phyloP scores from a whole-genome alignment of 1,140 invertebrate genomes.

The Drosophila neocordata region DNA sequence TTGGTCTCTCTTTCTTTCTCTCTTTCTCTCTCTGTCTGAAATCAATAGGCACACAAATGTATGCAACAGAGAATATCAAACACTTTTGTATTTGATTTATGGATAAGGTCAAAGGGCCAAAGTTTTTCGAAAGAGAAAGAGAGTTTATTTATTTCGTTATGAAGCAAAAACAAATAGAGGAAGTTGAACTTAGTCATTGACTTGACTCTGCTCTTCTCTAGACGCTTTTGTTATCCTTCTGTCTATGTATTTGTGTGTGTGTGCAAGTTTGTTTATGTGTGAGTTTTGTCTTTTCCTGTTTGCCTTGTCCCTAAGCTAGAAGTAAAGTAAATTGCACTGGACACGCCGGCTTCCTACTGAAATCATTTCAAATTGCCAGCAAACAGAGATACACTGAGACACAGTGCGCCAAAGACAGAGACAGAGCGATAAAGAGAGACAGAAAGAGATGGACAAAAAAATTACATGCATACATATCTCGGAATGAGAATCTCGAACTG shows the following conservation, averaged over 20 bases:
- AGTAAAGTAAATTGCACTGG: constrained; percentile 56
- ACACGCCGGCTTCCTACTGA: constrained; percentile 57
- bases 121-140: constrained; percentile 8
- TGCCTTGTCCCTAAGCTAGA: constrained; percentile 34
- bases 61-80: constrained; percentile 28
- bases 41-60: constrained; percentile 33
- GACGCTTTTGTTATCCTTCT: background rate
- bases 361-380: constrained; percentile 57
- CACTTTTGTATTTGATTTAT: constrained; percentile 15
- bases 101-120: constrained; percentile 15
- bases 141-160: constrained; percentile 12
- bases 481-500: constrained; percentile 13
- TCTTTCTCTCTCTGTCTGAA: constrained; percentile 13
- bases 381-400: constrained; percentile 9
- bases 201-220: constrained; percentile 9
- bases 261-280: constrained; percentile 17
- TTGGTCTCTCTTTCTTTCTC: too few species aligned
- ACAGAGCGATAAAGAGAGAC: background rate
- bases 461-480: constrained; percentile 20
- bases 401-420: too few species aligned
- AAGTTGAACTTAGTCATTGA: constrained; percentile 37
- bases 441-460: constrained; percentile 3
- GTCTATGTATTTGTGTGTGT: background rate
- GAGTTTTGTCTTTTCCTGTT: constrained; percentile 44
- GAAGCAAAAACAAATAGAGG: constrained; percentile 19